Evolutionary conservation across 2,888 invertebrate species (phyloP).

Genomic region (Drosophila meridionalis): DNA sequence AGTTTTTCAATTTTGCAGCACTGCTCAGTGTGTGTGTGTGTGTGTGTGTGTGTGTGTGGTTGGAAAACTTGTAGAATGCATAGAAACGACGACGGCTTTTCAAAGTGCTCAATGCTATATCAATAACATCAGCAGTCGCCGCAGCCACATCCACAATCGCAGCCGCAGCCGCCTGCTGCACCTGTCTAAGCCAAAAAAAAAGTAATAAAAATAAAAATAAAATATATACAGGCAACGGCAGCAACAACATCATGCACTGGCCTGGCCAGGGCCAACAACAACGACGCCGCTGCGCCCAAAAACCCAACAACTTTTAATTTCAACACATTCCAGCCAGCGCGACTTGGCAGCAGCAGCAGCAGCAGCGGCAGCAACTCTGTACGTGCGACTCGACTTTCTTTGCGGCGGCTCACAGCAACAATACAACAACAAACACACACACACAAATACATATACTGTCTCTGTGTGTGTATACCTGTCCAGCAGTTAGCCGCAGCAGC

Average conservation of each 20-base stretch:
- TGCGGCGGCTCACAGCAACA: constrained; percentile 53
- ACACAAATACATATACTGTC: neutral
- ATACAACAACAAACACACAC: constrained; percentile 30
- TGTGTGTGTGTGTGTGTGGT: constrained; percentile 35
- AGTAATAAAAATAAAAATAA: constrained; percentile 8
- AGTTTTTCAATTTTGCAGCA: constrained; percentile 56
- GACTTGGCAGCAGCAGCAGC: constrained; percentile 26
- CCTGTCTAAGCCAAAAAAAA: constrained; percentile 65
- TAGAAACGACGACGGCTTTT: constrained; percentile 69
- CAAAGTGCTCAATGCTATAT: constrained; percentile 77
- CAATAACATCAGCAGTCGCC: constrained; percentile 63
- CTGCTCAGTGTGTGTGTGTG: constrained; percentile 23
- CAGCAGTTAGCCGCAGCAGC: constrained; percentile 32
- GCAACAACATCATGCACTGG: constrained; percentile 41
- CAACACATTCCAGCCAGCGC: constrained; percentile 76
- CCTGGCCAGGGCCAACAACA: constrained; percentile 63
- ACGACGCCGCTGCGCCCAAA: constrained; percentile 70
- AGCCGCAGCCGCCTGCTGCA: constrained; percentile 52
- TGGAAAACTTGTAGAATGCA: constrained; percentile 78
- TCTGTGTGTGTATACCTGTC: constrained; percentile 48
- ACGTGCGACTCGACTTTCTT: constrained; percentile 77
- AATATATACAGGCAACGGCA: constrained; percentile 32
- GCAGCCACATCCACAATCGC: constrained; percentile 3
- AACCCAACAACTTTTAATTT: constrained; percentile 80
- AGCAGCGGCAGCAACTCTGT: constrained; percentile 28